Evolutionary conservation across 2,113 vertebrate species (phyloP).

Genomic region (Cranoglanis bouderius): DNA sequence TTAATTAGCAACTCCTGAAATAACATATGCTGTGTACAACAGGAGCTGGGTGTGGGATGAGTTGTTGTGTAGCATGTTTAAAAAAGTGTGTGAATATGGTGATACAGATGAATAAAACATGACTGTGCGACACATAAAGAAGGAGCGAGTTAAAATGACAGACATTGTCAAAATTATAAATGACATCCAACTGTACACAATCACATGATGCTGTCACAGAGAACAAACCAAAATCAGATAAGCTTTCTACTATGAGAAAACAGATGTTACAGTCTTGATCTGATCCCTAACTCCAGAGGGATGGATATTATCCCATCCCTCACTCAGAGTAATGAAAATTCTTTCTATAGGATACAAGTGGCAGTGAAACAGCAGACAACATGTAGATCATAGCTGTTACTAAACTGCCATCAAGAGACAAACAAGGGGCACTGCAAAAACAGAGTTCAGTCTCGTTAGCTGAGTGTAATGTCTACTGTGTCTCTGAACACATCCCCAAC

Average conservation of each 20-base stretch:
- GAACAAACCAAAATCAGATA: neutral
- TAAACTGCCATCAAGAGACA: slow-evolving; percentile 36
- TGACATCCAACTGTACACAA: neutral
- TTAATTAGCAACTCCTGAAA: slow-evolving; percentile 6
- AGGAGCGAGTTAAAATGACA: neutral
- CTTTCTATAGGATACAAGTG: neutral
- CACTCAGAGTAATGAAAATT: neutral
- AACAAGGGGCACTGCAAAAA: slow-evolving; percentile 4
- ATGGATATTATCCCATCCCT: neutral
- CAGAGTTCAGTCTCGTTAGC: slow-evolving; percentile 3
- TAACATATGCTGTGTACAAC: slow-evolving; percentile 13
- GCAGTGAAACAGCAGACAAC: neutral
- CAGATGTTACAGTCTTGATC: neutral
- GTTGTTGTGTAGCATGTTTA: neutral
- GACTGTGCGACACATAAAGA: neutral
- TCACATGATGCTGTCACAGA: slow-evolving; percentile 5
- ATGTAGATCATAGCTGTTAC: slow-evolving; percentile 15
- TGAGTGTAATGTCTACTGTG: neutral
- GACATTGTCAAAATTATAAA: neutral
- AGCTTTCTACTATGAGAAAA: neutral
- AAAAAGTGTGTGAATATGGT: neutral
- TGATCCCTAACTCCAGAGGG: neutral
- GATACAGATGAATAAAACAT: neutral
- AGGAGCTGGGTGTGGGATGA: neutral
- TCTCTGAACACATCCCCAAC: neutral